Conservation (phyloP, 1,140 invertebrate species). For the Schlechtendalia chinensis region DNA sequence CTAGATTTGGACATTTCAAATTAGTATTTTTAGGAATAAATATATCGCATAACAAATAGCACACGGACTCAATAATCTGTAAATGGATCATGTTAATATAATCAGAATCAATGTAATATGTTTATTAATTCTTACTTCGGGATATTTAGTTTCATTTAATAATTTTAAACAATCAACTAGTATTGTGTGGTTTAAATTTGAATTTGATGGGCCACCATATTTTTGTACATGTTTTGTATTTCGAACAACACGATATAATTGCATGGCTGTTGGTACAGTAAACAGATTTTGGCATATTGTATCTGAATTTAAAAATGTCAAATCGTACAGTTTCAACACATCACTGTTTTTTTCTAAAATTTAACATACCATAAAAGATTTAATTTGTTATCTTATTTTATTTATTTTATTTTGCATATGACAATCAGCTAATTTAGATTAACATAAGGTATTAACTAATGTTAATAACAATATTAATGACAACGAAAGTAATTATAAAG, state of each 20-base stretch:
- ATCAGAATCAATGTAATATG: background rate
- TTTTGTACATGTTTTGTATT: slow-evolving; percentile 71
- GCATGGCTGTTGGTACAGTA: slow-evolving; percentile 85
- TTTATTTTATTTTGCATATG: no score
- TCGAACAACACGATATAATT: slow-evolving; percentile 79
- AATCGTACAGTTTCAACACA: slow-evolving; percentile 88
- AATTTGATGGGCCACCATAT: slow-evolving; percentile 61
- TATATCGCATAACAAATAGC: slow-evolving; percentile 83
- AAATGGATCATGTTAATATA: background rate
- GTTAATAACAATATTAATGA: no score
- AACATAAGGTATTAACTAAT: no score
- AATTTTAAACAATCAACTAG: slow-evolving; percentile 72
- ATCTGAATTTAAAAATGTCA: slow-evolving; percentile 75
- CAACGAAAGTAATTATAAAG: no score
- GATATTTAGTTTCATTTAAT: slow-evolving; percentile 74
- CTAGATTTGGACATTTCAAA: slow-evolving; percentile 20
- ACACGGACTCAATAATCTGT: slow-evolving; percentile 80
- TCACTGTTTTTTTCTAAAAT: slow-evolving; percentile 75
- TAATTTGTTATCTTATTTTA: no score
- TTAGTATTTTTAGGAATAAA: slow-evolving; percentile 75
- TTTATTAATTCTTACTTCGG: slow-evolving; percentile 59
- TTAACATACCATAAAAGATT: background rate
- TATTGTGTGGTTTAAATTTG: slow-evolving; percentile 71
- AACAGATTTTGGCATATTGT: slow-evolving; percentile 77
- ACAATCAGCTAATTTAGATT: no score